Base-by-base conservation (phyloP, 2,888 invertebrate genomes). In the Orthosia gothica region DNA sequence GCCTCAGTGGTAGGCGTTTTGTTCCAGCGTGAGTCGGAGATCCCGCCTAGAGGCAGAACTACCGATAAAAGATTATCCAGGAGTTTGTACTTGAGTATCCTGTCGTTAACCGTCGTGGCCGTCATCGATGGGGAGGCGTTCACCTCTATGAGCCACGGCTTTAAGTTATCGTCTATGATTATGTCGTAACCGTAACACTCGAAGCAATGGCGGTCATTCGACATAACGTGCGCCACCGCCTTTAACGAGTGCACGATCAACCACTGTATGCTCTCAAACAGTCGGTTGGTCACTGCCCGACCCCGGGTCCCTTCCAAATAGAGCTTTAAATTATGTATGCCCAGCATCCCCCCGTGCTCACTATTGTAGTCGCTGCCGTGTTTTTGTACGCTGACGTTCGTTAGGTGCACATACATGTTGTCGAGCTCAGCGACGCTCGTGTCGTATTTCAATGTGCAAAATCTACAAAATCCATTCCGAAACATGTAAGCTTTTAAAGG, bases 171-270 rank as follows among this genome's bases (percentile, higher is more conserved):
- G 40, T 40, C 40, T 40, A 40, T 99, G 86, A 99, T 99, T 70
- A 99, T 99, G 91, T 99, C 99, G 92, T 99, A 99, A 70, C 99
- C 99, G 91, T 99, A 99, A 90, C 99, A 99, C 93, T 99, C 99
- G 92, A 98, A 99, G 91, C 99, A 99, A 93, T 99, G 98, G 70
- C 98, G 96, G 95, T 99, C 99, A 88, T 98, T 99, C 1, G 98
- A 98, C 97, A 99, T 99, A 20, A 99, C 98, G 18, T 98, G 98
- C 5, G 98, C 98, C 3, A 99, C 99, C 99, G 99, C 63, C 40
- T 40, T 40, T 40, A 40, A 40, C 40, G 40, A 40, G 40, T 40
- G 40, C 7, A 40, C 40, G 40, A 40, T 9, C 9, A 40, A 40
- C 40, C 40, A 40, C 9, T 40, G 40, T 40, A 40, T 40, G 9